These are phyloP conservation scores for Pollachius pollachius DNA, from an alignment of 2,113 vertebrate genomes.

Conservation along the genomic window DNA sequence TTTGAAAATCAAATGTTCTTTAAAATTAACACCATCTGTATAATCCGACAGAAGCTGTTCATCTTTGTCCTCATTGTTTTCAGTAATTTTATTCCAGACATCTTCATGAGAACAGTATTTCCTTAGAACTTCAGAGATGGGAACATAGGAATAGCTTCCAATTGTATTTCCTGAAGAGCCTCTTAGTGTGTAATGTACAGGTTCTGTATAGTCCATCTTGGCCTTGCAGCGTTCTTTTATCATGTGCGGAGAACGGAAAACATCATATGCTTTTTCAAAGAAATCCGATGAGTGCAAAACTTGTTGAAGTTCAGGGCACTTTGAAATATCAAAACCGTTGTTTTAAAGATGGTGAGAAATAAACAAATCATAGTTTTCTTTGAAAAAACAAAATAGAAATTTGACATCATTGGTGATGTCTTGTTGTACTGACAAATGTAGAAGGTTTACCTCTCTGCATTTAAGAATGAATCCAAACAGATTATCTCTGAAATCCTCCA, in stretches of 20 bases:
- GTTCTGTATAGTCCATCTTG: not conserved
- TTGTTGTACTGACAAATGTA: conserved; percentile 22
- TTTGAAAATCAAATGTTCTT: conserved; percentile 21
- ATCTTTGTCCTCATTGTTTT: conserved; percentile 6
- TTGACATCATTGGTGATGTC: conserved; percentile 22
- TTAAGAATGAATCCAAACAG: conserved; percentile 17
- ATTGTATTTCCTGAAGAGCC: conserved; percentile 18
- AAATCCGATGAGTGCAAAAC: conserved; percentile 5
- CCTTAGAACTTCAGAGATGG: conserved; percentile 17
- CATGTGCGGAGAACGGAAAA: conserved; percentile 1
- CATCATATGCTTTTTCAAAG: not conserved
- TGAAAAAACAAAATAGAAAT: conserved; percentile 16
- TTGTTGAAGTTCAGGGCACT: conserved; percentile 1
- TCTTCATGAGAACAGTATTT: conserved; percentile 25
- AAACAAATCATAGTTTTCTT: conserved; percentile 27
- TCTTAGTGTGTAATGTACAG: not conserved
- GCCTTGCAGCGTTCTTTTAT: conserved; percentile 18
- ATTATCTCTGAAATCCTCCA: conserved; percentile 1
- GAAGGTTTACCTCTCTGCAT: conserved; percentile 21
- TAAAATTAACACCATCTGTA: conserved; percentile 20
- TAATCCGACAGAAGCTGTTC: conserved; percentile 18
- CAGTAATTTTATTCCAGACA: conserved; percentile 9
- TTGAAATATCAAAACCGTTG: conserved; percentile 1
- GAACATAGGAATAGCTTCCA: conserved; percentile 23
- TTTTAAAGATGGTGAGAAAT: conserved; percentile 11